Percentiles rank a stretch among this genome's conserved stretches.
phyloP scores from a whole-genome alignment of 2,113 vertebrate genomes.

The Cynoglossus semilaevis region DNA sequence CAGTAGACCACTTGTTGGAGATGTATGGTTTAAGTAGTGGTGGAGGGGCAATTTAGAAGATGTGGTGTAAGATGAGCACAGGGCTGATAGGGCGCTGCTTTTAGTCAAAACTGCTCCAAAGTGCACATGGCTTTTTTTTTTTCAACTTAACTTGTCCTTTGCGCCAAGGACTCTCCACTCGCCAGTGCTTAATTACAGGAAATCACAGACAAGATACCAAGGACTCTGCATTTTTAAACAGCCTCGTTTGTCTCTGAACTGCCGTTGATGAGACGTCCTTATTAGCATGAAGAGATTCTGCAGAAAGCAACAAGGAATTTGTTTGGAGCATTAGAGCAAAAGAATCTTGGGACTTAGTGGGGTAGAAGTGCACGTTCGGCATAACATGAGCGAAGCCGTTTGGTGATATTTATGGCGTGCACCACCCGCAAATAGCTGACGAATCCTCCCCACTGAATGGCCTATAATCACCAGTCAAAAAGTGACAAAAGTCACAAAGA shows the following conservation, averaged over 20 bases:
- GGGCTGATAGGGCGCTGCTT: conserved; percentile 38
- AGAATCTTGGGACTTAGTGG: conserved; percentile 17
- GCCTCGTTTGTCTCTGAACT: conserved; percentile 53
- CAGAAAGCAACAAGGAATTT: conserved; percentile 51
- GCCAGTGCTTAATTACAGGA: conserved; percentile 64
- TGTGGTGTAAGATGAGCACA: conserved; percentile 37
- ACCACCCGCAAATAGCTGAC: conserved; percentile 61
- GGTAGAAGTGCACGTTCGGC: conserved; percentile 30
- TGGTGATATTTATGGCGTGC: conserved; percentile 48
- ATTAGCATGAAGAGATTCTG: conserved; percentile 50
- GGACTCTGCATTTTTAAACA: conserved; percentile 56
- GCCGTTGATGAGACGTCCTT: conserved; percentile 56
- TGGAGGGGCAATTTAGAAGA: conserved; percentile 37
- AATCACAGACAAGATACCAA: conserved; percentile 60
- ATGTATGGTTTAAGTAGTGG: conserved; percentile 41
- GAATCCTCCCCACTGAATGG: conserved; percentile 57
- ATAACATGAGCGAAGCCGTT: conserved; percentile 32
- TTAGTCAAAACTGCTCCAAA: conserved; percentile 58
- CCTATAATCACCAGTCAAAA: conserved; percentile 71
- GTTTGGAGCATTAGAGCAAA: conserved; percentile 42
- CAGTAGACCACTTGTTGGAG: conserved; percentile 57
- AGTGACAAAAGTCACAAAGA: conserved; percentile 75
- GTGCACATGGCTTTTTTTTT: conserved; percentile 35
- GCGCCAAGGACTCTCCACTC: conserved; percentile 60
- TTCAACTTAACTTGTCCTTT: conserved; percentile 52